Evolutionary conservation across 2,888 invertebrate genomes (phyloP).

Genomic region (Drosophila dives): DNA sequence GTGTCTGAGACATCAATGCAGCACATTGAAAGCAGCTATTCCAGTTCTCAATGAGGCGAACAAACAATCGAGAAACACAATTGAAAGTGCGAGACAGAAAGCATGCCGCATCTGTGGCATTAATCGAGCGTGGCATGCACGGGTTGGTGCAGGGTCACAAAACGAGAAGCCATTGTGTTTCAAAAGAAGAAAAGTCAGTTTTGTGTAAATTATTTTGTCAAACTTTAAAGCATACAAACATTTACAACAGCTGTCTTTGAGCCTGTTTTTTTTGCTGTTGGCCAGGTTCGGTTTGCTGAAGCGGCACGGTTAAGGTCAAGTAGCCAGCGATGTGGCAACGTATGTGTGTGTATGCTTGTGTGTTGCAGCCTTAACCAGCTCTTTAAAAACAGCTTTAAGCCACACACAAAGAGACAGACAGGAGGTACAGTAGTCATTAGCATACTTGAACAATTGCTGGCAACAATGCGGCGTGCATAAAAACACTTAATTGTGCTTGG

Average conservation of each 20-base stretch:
- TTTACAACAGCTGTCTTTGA: constrained; percentile 19
- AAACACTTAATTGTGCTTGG: constrained; percentile 76
- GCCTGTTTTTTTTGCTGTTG: background rate
- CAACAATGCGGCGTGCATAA: constrained; percentile 72
- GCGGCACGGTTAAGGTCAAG: constrained; percentile 52
- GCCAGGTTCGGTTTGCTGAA: constrained; percentile 33
- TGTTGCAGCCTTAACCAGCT: constrained; percentile 9
- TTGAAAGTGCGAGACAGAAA: constrained; percentile 11
- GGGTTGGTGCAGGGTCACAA: constrained; percentile 22
- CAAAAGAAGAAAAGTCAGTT: constrained; percentile 15
- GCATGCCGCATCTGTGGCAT: constrained; percentile 37
- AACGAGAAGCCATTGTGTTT: constrained; percentile 10
- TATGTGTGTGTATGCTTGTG: background rate
- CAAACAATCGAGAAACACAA: constrained; percentile 12
- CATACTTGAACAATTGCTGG: constrained; percentile 71
- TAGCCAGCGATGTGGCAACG: constrained; percentile 13
- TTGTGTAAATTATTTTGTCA: constrained; percentile 9
- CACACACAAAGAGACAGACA: background rate
- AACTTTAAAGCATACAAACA: constrained; percentile 42
- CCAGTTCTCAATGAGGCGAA: constrained; percentile 35
- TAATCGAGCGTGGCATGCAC: constrained; percentile 18
- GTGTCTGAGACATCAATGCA: constrained; percentile 10
- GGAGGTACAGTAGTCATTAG: constrained; percentile 59
- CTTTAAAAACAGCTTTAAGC: constrained; percentile 30
- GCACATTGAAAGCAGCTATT: constrained; percentile 15